Evolutionary conservation across 2,113 vertebrate genomes (phyloP).

Genomic region (Todiramphus saurophagus): DNA sequence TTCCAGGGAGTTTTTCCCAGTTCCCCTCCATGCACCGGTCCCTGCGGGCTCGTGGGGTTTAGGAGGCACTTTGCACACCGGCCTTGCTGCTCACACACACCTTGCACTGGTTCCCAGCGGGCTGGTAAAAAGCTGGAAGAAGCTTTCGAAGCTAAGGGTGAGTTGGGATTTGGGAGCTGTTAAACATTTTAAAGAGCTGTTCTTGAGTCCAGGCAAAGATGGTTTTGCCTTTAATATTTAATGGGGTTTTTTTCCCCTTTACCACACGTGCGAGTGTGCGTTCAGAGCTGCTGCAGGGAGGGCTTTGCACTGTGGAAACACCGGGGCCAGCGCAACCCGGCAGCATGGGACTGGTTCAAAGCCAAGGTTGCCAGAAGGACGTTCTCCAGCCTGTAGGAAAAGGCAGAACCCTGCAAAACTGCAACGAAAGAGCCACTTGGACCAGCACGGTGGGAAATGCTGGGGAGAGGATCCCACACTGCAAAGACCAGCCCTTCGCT

Average conservation of each 20-base stretch:
- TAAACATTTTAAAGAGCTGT: not conserved
- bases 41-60: not conserved
- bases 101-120: accelerated
- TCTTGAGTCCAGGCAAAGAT: not conserved
- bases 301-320: not conserved
- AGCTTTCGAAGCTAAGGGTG: not conserved
- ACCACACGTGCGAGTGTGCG: not conserved
- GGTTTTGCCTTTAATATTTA: slow-evolving; percentile 21
- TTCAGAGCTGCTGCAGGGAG: not conserved
- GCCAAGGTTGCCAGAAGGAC: slow-evolving; percentile 28
- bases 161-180: not conserved
- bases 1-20: not conserved
- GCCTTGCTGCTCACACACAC: not conserved
- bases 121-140: not conserved
- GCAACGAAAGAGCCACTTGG: not conserved
- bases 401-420: not conserved
- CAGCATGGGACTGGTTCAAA: not conserved
- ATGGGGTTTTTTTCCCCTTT: not conserved
- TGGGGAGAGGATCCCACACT: not conserved
- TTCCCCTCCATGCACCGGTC: not conserved
- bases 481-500: not conserved
- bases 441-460: not conserved
- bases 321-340: not conserved
- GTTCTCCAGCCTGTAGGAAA: not conserved
- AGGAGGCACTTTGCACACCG: not conserved